A percentile compares a stretch with the other conserved stretches of the same genome.
Conservation (phyloP, 2,113 vertebrate species). For the Labeo catla region DNA sequence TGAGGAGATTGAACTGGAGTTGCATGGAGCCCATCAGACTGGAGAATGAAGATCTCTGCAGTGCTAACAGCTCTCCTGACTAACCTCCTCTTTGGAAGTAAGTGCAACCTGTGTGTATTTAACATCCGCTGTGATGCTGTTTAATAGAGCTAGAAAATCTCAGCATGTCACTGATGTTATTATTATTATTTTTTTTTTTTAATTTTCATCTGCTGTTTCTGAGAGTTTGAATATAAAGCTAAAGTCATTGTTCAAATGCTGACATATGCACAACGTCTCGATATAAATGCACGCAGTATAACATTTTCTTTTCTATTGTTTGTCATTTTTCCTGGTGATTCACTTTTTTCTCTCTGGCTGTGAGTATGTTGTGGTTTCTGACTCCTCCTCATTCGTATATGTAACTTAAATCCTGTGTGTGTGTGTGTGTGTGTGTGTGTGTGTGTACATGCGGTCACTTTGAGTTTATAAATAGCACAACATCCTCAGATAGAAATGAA, state of each 20-base stretch:
- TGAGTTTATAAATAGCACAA: background rate
- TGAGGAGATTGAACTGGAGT: slow-evolving; percentile 59
- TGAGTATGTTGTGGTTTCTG: slow-evolving; percentile 42
- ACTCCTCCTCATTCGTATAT: slow-evolving; percentile 22
- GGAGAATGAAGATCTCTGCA: slow-evolving; percentile 79
- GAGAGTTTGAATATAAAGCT: background rate
- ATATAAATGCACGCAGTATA: background rate
- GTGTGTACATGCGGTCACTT: background rate
- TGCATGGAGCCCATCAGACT: slow-evolving; percentile 74
- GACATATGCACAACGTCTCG: background rate
- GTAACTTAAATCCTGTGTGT: background rate
- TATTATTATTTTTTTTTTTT: no score
- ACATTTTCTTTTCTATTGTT: background rate
- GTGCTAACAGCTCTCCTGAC: slow-evolving; percentile 73
- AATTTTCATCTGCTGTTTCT: background rate
- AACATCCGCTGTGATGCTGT: background rate
- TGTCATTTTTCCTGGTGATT: background rate
- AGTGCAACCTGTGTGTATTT: slow-evolving; percentile 50
- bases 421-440: background rate
- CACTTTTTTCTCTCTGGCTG: background rate
- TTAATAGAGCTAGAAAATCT: background rate
- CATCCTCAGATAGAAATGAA: background rate
- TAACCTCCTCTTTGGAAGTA: slow-evolving; percentile 73
- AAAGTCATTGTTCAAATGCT: background rate
- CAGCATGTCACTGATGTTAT: no score